Evolutionary conservation across 2,888 invertebrate species (phyloP), one percentile per base, ranked within the genome.

Genomic region (Ctenicera cuprea): DNA sequence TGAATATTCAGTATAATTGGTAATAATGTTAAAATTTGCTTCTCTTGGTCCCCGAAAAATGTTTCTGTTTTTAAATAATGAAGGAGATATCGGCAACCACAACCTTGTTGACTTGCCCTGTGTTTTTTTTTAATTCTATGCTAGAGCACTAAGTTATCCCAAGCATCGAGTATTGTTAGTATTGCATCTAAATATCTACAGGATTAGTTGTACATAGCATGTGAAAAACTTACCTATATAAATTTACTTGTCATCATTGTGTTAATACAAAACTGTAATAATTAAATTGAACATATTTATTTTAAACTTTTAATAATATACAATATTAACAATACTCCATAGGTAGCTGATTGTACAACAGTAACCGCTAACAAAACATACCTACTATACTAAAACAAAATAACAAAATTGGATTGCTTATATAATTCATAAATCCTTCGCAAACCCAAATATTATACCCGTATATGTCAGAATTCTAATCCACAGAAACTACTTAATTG

Each of bases 141-240:
- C 30, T 54, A 54, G n/a, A 1, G 20, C 22, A 22, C 30, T 7
- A 54, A 54, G 7, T 14, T 18, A 59, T 1, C 11, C 38, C 20
- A 59, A 59, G 59, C 59, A 38, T 18, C 38, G 84, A 85, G 84
- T 85, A 85, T 83, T 85, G 84, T 86, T 86, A 85, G 85, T 85
- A 85, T 84, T 83, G 84, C 83, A 45, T 68, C 59, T 71, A 75
- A 12, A 66, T 38, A 38, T 41, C 48, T 43, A 67, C 3, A 37
- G 54, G 37, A 50, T 69, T 73, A 63, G 67, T 67, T 48, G 11
- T 8, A 61, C 59, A 61, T 37, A 38, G 22, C 22, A 62, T 14
- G 8, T 18, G 38, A 18, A 8, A 30, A 16, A 65, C 65, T 65
- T 65, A 62, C 62, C 62, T 62, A 41, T 62, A 38, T 11, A 54